A percentile compares a stretch with the other conserved stretches of the same genome.
Conservation (phyloP, 1,140 invertebrate species). For the Pachyrhynchus sulphureomaculatus region DNA sequence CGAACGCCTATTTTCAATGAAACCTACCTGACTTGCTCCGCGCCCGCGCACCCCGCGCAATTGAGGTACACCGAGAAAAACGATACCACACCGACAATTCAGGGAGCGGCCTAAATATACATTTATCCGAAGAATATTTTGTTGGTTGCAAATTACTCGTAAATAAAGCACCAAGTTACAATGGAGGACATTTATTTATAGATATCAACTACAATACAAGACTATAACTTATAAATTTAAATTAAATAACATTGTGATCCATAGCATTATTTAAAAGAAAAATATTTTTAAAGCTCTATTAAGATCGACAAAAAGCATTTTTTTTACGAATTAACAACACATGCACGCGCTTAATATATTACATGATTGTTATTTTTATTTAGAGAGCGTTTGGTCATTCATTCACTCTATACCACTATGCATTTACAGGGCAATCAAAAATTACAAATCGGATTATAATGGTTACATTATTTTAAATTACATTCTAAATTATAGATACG, state of each 20-base stretch:
- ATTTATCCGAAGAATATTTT: too few species aligned
- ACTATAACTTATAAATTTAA: conserved; percentile 45
- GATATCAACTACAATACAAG: conserved; percentile 46
- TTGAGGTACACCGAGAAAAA: too few species aligned
- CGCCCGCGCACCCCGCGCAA: too few species aligned
- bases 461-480: neutral
- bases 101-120: too few species aligned
- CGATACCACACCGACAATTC: too few species aligned
- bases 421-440: neutral
- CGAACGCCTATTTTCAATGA: too few species aligned
- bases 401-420: conserved; percentile 2
- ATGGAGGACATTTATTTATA: conserved; percentile 51
- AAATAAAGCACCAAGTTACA: conserved; percentile 30
- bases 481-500: too few species aligned
- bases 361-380: conserved; percentile 36
- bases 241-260: conserved; percentile 43
- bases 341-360: conserved; percentile 14
- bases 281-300: conserved; percentile 41
- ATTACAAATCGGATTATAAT: neutral
- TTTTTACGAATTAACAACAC: conserved; percentile 4
- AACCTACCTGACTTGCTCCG: too few species aligned
- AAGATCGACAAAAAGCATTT: conserved; percentile 37
- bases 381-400: conserved; percentile 35
- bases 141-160: too few species aligned
- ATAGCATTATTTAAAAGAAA: conserved; percentile 36